Evolutionary conservation across 1,140 invertebrate genomes (phyloP).

Genomic region (Dufourea novaeangliae): DNA sequence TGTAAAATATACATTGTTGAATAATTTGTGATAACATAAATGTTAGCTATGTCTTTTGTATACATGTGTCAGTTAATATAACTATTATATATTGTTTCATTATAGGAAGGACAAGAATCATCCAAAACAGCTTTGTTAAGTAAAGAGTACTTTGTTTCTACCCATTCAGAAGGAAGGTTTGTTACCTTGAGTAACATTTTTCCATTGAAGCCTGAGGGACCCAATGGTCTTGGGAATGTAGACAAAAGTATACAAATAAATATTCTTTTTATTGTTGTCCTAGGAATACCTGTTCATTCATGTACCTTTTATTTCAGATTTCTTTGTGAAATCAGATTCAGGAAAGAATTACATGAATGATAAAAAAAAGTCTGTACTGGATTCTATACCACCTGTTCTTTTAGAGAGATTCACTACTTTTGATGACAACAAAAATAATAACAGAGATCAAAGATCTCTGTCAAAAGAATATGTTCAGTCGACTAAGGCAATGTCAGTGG

Average conservation of each 20-base stretch:
- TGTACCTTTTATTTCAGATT: slow-evolving; percentile 43
- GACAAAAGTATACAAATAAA: slow-evolving; percentile 68
- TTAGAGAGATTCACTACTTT: slow-evolving; percentile 55
- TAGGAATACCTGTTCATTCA: slow-evolving; percentile 2
- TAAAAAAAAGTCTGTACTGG: slow-evolving; percentile 57
- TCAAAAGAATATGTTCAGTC: slow-evolving; percentile 65
- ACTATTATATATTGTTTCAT: not conserved
- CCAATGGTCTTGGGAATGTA: slow-evolving; percentile 58
- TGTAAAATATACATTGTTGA: not conserved
- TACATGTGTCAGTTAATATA: not conserved
- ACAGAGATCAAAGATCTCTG: slow-evolving; percentile 59
- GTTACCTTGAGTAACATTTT: slow-evolving; percentile 66
- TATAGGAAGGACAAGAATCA: slow-evolving; percentile 61
- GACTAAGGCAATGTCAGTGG: slow-evolving; percentile 60
- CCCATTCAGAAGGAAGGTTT: slow-evolving; percentile 62
- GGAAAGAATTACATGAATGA: slow-evolving; percentile 53
- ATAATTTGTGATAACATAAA: not conserved
- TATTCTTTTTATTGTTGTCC: slow-evolving; percentile 12
- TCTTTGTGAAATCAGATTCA: slow-evolving; percentile 44
- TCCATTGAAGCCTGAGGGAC: slow-evolving; percentile 60
- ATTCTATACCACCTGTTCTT: slow-evolving; percentile 46
- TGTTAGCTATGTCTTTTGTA: not conserved
- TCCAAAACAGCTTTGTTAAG: slow-evolving; percentile 51
- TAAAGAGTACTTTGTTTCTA: slow-evolving; percentile 60
- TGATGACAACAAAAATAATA: slow-evolving; percentile 72